Evolutionary conservation across 2,797 vertebrate genomes (phyloP).

Genomic region (Muscicapa comitata): DNA sequence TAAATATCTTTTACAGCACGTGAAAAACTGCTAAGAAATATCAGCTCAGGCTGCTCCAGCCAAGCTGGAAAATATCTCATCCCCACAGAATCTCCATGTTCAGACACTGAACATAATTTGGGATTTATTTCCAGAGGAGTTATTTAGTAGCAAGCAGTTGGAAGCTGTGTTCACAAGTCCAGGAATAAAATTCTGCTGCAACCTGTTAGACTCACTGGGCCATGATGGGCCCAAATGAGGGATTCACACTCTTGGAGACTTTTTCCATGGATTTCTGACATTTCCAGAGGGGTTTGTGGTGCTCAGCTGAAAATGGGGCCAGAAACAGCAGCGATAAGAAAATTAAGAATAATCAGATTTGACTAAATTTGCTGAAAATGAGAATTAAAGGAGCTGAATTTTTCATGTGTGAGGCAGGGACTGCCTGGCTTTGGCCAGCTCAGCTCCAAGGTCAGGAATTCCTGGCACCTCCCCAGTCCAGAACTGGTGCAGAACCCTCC

Average conservation of each 20-base stretch:
- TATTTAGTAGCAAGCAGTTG: slow-evolving; percentile 33
- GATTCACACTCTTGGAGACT: background rate
- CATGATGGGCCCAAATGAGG: background rate
- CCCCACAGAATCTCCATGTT: background rate
- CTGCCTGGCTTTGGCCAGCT: background rate
- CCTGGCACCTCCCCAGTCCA: background rate
- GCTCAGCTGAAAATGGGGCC: background rate
- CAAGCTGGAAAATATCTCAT: background rate
- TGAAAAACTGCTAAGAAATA: background rate
- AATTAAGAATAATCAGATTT: background rate
- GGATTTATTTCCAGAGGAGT: slow-evolving; percentile 30
- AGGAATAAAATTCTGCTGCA: background rate
- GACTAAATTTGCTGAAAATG: background rate
- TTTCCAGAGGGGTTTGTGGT: background rate
- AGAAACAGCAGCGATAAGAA: background rate
- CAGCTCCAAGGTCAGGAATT: background rate
- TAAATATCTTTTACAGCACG: background rate
- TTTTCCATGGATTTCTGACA: background rate
- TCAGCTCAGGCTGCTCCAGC: background rate
- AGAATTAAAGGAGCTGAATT: background rate
- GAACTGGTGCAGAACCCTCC: background rate
- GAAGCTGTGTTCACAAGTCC: background rate
- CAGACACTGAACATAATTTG: background rate
- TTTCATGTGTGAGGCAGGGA: background rate
- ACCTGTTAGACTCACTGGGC: background rate